Base-by-base conservation (phyloP, 1,140 invertebrate species). In the Megalonaias nervosa region DNA sequence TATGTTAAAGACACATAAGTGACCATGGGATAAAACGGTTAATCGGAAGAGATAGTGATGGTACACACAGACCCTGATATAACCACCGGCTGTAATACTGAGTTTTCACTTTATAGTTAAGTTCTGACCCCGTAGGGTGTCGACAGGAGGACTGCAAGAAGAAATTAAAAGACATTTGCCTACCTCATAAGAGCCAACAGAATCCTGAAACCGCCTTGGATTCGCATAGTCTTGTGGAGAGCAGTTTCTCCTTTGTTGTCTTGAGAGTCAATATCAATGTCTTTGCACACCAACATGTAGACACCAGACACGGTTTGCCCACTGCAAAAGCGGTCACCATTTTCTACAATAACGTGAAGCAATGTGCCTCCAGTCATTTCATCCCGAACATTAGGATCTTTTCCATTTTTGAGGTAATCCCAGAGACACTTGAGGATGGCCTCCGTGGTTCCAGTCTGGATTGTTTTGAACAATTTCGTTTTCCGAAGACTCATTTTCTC, bases 241-340 rank as follows among this genome's bases (percentile, higher is more conserved):
- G 80, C 82, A 1, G 87, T 86, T 23, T 88, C 81, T 15, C 87
- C 87, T 14, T 72, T 21, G 65, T 80, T 76, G 70, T 88, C 85
- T 59, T 82, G 81, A n/a, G 85, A 83, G 66, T 88, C 87, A 21
- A 88, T 82, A 19, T 88, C 84, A 14, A 88, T 80, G 64, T 86
- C 83, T 67, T 84, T 84, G 74, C 85, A 87, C 0, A 86, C 87
- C 67, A 88, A 73, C 81, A 83, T 85, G 71, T 88, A 88, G 31
- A 88, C 81, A 9, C 85, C 79, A 23, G 82, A 81, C 58, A 85
- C 74, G 19, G 86, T 85, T 48, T 87, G 83, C 14, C 85, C 85
- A 55, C 81, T 81, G 23, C 78, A 74, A 60, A 88, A 88, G 31
- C 80, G 79, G 66, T 85, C 79, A 1, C 83, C 81, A 64, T 85